phyloP scores from a whole-genome alignment of 37 sponge, comb jelly and placozoan genomes.

The Amphimedon queenslandica region DNA sequence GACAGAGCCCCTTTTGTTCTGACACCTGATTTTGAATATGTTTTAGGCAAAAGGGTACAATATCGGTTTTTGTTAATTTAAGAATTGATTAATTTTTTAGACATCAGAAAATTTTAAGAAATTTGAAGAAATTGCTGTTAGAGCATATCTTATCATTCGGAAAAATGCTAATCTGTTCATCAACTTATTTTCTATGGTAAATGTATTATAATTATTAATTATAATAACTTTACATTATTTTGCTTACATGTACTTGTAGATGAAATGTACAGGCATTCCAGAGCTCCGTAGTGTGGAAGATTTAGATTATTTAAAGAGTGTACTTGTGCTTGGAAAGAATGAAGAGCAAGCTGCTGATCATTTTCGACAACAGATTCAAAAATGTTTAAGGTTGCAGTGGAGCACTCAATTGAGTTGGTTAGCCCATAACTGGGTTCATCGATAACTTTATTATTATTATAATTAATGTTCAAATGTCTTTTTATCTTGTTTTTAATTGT shows the following conservation, averaged over 20 bases:
- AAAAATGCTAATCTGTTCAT: constrained; percentile 81
- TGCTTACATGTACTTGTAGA: constrained; percentile 30
- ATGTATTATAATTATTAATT: neutral
- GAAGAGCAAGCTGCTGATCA: constrained; percentile 65
- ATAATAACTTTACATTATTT: neutral
- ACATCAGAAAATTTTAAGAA: constrained; percentile 51
- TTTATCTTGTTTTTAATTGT: too few species aligned
- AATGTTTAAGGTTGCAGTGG: constrained; percentile 71
- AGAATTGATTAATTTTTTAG: constrained; percentile 24
- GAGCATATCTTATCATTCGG: constrained; percentile 82
- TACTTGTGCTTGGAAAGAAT: constrained; percentile 53
- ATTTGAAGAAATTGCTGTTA: constrained; percentile 75
- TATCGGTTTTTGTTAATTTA: neutral
- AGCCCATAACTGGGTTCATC: constrained; percentile 59
- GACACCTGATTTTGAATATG: constrained; percentile 93
- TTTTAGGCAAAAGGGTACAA: constrained; percentile 84
- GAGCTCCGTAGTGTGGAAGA: constrained; percentile 85
- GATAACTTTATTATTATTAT: constrained; percentile 1
- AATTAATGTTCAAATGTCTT: neutral
- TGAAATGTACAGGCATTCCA: constrained; percentile 95
- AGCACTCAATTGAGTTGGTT: constrained; percentile 76
- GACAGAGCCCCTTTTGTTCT: constrained; percentile 97
- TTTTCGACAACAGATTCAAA: constrained; percentile 66
- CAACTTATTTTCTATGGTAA: constrained; percentile 89
- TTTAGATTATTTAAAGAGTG: constrained; percentile 72